Evolutionary conservation across 2,888 invertebrate genomes (phyloP), one percentile per base, ranked within the genome.

Genomic region (Heliothis peltigera): DNA sequence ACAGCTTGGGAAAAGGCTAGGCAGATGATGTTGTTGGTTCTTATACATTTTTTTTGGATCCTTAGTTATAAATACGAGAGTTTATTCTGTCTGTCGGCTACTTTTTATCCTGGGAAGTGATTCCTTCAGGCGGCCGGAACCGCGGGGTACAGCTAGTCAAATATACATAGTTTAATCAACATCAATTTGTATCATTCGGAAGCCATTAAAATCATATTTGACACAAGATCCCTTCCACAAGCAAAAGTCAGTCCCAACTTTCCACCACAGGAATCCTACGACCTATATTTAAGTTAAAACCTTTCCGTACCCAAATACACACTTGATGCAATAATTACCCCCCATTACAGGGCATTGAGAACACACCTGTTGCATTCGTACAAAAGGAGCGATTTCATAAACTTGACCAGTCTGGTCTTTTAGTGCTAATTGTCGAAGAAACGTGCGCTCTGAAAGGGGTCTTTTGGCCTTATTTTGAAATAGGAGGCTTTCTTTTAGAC

Each of bases 321-420:
- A 8, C 18, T 21, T 53, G 70, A 70, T 63, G 44, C 25, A 28
- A 76, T 70, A 70, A 70, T 76, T 70, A 49, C 43, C n/a, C 17
- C 17, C 49, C 46, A 54, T 62, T 56, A 62, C n/a, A 22, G 35
- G 1, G 22, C n/a, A 76, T 71, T 71, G 52, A 70, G 35, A 48
- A n/a, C 63, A 22, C 77, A 71, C 72, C 70, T 71, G 70, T 69
- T 69, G 56, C 42, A 12, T 43, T 0, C 2, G 32, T 2, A 76
- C 72, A 76, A 71, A 61, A 53, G 49, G 21, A 43, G 1, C 32
- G 35, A 48, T 52, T 70, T 52, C 64, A 42, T 19, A n/a, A 57
- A 44, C 15, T 25, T 49, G 52, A 25, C 53, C 56, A n/a, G 55
- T 6, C 39, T 42, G 61, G 28, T 61, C 52, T 35, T 77, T 56